These are phyloP conservation scores for Chrysolina oricalcia DNA, from an alignment of 2,888 invertebrate genomes.

Conservation along the genomic window DNA sequence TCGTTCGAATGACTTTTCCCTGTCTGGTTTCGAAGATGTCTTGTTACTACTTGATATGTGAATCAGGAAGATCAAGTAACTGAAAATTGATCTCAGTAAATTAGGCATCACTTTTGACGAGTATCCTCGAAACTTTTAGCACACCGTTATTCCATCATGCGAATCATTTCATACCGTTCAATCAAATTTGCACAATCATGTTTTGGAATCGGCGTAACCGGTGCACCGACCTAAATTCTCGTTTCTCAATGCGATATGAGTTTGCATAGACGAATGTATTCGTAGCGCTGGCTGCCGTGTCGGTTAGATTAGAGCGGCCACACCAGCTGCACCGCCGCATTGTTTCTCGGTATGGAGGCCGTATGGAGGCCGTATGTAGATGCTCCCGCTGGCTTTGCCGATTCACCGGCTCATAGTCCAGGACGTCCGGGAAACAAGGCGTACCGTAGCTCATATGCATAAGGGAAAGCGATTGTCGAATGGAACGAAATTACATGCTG, in stretches of 20 bases:
- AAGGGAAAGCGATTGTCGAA: not conserved
- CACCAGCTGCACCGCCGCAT: slow-evolving; percentile 6
- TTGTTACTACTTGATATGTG: too few relatives aligned
- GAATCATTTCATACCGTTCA: not conserved
- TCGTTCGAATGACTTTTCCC: too few relatives aligned
- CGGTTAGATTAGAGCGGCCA: slow-evolving; percentile 18
- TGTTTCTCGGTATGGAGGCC: slow-evolving; percentile 7
- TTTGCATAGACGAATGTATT: slow-evolving; percentile 27
- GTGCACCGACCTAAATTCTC: not conserved
- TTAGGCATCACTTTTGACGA: too few relatives aligned
- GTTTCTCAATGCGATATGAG: slow-evolving; percentile 16
- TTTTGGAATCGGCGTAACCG: not conserved
- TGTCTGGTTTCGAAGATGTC: too few relatives aligned
- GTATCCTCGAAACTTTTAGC: too few relatives aligned
- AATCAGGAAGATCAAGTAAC: too few relatives aligned
- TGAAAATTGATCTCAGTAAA: too few relatives aligned
- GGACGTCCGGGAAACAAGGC: not conserved
- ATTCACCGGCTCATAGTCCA: not conserved
- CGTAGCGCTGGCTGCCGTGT: slow-evolving; percentile 16
- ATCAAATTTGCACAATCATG: slow-evolving; percentile 11
- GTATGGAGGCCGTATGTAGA: slow-evolving; percentile 4
- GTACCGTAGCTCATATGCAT: not conserved
- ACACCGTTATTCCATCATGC: not conserved
- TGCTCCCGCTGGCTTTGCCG: not conserved
- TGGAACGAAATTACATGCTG: too few relatives aligned